phyloP scores from a whole-genome alignment of 2,797 vertebrate genomes.

The Agapornis canus region DNA sequence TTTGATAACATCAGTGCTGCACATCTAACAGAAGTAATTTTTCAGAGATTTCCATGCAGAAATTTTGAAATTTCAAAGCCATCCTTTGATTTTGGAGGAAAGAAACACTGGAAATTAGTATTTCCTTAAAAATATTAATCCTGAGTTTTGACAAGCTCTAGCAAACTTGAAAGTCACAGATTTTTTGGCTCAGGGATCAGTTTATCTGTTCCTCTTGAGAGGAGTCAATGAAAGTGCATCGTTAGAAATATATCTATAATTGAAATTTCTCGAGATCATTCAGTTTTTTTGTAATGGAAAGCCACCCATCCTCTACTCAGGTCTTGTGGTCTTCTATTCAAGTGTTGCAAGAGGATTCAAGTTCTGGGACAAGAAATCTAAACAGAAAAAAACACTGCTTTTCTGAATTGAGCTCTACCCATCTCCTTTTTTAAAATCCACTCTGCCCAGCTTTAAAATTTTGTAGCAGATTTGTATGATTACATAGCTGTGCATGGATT shows the following conservation, averaged over 20 bases:
- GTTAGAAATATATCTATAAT: neutral
- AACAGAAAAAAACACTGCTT: neutral
- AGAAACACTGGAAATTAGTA: neutral
- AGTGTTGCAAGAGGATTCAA: neutral
- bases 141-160: neutral
- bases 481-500: neutral
- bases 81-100: neutral
- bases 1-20: neutral
- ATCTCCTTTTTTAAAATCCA: neutral
- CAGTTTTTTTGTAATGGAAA: neutral
- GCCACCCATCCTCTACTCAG: neutral
- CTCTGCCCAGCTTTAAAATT: neutral
- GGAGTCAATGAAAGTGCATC: neutral
- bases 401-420: neutral
- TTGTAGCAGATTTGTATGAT: neutral
- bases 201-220: neutral
- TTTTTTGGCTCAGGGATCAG: neutral
- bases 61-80: neutral
- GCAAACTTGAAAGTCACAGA: neutral
- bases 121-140: neutral
- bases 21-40: neutral
- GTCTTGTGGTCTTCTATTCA: neutral
- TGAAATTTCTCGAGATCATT: neutral
- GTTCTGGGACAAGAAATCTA: neutral
- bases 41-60: neutral